A percentile compares a stretch with the other conserved stretches of the same genome.
phyloP scores from a whole-genome alignment of 2,113 vertebrate species.

The Corythoichthys intestinalis region DNA sequence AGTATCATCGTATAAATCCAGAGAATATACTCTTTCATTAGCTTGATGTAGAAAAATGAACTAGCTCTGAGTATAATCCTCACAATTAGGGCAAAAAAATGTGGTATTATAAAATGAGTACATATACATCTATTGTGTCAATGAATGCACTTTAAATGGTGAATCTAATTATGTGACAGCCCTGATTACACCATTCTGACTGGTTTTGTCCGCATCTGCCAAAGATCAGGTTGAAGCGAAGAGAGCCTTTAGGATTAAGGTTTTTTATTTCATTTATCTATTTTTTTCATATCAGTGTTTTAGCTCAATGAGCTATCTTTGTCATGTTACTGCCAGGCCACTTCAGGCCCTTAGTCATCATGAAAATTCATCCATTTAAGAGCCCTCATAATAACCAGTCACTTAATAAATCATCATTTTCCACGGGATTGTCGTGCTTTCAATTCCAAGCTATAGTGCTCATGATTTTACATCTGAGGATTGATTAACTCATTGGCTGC shows the following conservation, averaged over 20 bases:
- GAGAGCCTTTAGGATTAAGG: slow-evolving; percentile 11
- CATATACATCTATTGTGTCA: slow-evolving; percentile 58
- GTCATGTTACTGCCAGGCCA: slow-evolving; percentile 8
- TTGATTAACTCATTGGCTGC: neutral
- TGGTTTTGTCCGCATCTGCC: slow-evolving; percentile 59
- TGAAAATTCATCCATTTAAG: neutral
- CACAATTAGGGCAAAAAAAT: slow-evolving; percentile 31
- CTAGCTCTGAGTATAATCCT: slow-evolving; percentile 37
- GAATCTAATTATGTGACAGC: slow-evolving; percentile 41
- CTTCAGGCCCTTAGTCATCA: neutral
- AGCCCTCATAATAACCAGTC: neutral
- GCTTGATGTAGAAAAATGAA: slow-evolving; percentile 47
- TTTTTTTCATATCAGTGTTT: neutral
- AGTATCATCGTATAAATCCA: slow-evolving; percentile 40
- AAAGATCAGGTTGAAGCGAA: slow-evolving; percentile 55
- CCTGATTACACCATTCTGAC: slow-evolving; percentile 42
- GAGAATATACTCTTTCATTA: slow-evolving; percentile 48
- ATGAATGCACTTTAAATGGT: slow-evolving; percentile 68
- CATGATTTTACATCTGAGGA: neutral
- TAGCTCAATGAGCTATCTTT: slow-evolving; percentile 19
- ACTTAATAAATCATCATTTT: slow-evolving; percentile 7
- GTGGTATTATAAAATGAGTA: slow-evolving; percentile 34
- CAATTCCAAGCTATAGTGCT: slow-evolving; percentile 13
- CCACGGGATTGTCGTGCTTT: slow-evolving; percentile 16
- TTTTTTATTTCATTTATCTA: slow-evolving; percentile 14